Base-by-base conservation (phyloP, 2,113 vertebrate species). In the Saguinus imperator region DNA sequence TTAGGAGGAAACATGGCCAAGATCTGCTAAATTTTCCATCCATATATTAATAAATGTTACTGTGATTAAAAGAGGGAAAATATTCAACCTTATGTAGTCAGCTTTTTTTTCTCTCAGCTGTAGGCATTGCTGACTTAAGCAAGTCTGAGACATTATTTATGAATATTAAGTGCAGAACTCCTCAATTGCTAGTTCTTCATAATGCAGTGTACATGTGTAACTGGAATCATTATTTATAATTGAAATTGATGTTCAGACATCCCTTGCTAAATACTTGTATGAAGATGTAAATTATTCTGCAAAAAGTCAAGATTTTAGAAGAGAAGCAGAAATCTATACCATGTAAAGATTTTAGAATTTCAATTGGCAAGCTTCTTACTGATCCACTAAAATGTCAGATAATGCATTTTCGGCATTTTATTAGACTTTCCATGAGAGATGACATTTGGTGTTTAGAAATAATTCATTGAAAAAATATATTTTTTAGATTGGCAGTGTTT, bases 261-360 rank as follows among this genome's bases (percentile, higher is more conserved):
- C 5, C 75, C 72, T 43, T 97, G 58, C 37, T 97, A 97, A 98
- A 90, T 70, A 84, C 10, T 32, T 93, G 5, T 18, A 40, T 48
- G 90, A 73, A 48, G 37, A 83, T 95, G 20, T 94, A 97, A 76
- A 32, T 89, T 94, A 66, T 57, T 20, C 18, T 92, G 16, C 95
- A 94, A 97, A 97, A 97, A 95, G 76, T 91, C 89, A 80, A 48
- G 50, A 89, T 32, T 89, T 97, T 96, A 82, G 61, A 94, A 79
- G 76, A 86, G 82, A 92, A 89, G 70, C 18, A 80, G 85, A 97
- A 97, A 98, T 98, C 96, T 48, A 96, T 97, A 89, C 20, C 32
- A 81, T 32, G 50, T 92, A 97, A 97, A 92, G 96, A 97, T 96
- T 95, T 97, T 96, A 94, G 88, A 94, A 83, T 94, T 68, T 83